phyloP scores from a whole-genome alignment of 2,888 invertebrate genomes.

The Erebia epiphron region DNA sequence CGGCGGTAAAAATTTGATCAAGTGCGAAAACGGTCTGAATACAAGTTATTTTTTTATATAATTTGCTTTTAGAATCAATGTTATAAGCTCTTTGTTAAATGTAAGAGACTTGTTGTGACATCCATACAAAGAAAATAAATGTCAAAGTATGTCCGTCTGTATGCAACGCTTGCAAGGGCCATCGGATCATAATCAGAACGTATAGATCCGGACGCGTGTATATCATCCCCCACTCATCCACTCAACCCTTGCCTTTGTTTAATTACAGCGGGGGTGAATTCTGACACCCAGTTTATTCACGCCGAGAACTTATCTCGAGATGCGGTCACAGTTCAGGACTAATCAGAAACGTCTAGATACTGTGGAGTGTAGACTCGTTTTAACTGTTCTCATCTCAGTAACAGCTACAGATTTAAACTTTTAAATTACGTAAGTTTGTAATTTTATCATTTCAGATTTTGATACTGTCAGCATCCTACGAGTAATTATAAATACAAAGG shows the following conservation, averaged over 20 bases:
- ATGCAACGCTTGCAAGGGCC: too few species aligned
- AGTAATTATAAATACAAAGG: too few species aligned
- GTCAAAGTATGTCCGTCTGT: too few species aligned
- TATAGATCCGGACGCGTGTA: constrained; percentile 39
- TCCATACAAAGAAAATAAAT: too few species aligned
- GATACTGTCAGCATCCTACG: too few species aligned
- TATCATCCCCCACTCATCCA: constrained; percentile 38
- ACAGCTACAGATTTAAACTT: not conserved
- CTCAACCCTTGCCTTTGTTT: constrained; percentile 49
- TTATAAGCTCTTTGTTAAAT: not conserved
- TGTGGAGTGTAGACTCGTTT: constrained; percentile 21
- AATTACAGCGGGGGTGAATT: constrained; percentile 62
- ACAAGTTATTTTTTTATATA: constrained; percentile 16
- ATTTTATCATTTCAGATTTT: too few species aligned
- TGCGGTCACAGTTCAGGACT: constrained; percentile 39
- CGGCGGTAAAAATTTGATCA: constrained; percentile 39
- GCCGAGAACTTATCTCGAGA: constrained; percentile 45
- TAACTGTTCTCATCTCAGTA: not conserved
- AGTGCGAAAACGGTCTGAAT: constrained; percentile 28
- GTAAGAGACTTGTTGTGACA: not conserved
- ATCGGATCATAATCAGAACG: too few species aligned
- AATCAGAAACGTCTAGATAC: constrained; percentile 34
- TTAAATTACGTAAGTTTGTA: not conserved
- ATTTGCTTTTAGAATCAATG: constrained; percentile 3
- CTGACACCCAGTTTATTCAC: constrained; percentile 58